These are phyloP conservation scores for Myrmophylax atrothorax DNA, from an alignment of 2,113 vertebrate genomes.

Conservation along the genomic window DNA sequence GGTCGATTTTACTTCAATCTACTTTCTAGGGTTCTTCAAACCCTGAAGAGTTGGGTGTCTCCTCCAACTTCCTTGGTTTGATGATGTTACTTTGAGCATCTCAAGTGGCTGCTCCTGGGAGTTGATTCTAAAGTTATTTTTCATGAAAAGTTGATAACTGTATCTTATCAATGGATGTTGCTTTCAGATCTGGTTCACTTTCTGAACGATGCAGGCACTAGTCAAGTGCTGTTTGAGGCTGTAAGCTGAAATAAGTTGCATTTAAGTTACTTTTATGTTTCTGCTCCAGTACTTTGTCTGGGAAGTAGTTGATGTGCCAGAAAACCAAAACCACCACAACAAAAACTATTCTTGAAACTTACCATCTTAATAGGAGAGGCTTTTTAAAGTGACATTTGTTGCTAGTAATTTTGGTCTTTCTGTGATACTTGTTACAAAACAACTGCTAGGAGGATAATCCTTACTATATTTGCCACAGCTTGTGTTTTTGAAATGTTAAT, in stretches of 20 bases:
- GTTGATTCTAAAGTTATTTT: background rate
- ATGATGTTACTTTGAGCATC: background rate
- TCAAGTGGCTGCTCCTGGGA: background rate
- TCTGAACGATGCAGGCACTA: background rate
- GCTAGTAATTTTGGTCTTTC: background rate
- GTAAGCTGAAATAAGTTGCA: background rate
- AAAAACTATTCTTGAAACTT: background rate
- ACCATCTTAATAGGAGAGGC: background rate
- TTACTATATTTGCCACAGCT: background rate
- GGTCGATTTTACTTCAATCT: background rate
- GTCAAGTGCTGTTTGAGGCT: background rate
- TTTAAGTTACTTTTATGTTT: background rate
- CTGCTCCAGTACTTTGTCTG: background rate
- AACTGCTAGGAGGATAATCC: background rate
- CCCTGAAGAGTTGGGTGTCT: background rate
- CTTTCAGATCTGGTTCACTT: background rate
- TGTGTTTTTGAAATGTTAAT: constrained; percentile 30
- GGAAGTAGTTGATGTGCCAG: background rate
- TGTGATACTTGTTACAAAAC: background rate
- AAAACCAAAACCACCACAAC: background rate
- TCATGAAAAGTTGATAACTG: background rate
- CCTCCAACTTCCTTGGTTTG: background rate
- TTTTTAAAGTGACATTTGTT: background rate
- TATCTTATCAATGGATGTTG: background rate
- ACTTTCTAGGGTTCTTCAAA: background rate